Base-by-base conservation (phyloP, 2,797 vertebrate genomes). In the Petrocephalus schoutedeni region DNA sequence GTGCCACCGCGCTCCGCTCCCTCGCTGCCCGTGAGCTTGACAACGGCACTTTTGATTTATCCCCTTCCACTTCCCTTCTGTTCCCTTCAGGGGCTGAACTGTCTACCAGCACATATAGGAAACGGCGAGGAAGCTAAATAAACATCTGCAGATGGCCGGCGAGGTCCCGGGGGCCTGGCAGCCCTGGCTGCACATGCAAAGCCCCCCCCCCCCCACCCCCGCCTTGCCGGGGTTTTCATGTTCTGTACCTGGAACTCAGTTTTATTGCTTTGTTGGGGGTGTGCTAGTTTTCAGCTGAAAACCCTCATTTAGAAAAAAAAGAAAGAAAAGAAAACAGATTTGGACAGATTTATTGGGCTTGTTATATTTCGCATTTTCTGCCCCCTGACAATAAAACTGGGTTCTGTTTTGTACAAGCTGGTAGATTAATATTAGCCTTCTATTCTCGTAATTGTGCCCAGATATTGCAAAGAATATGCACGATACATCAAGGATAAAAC, bases 241-340 rank as follows among this genome's bases (percentile, higher is more conserved):
- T 90, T 90, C 89, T 89, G 88, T 94, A 93, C 92, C 93, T 95
- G 93, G 94, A 93, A 93, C 88, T 71, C 89, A 89, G 84, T 94
- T 95, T 94, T 94, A 95, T 93, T 92, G 91, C 86, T 59, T 93
- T 94, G 94, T 94, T 93, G 91, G 93, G 90, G 92, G 91, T 90
- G 90, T 90, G 92, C 92, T 93, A 92, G 93, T 95, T 95, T 53
- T 94, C 88, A 59, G 80, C 91, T 90, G 92, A 95, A 93, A 89
- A 90, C 93, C 94, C 85, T 91, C 87, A 89, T 91, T 93, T 89
- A 2, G 14, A 74, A 51, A 92, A 93, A 93, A 10, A 10, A 23
- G 6, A 64, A 53, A 91, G 93, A 93, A 93, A 93, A 92, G 92
- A 92, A 92, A 94, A 91, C 90, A 88, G 88, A 86, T 92, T 90